phyloP scores from a whole-genome alignment of 2,113 vertebrate genomes.

The Dromas ardeola region DNA sequence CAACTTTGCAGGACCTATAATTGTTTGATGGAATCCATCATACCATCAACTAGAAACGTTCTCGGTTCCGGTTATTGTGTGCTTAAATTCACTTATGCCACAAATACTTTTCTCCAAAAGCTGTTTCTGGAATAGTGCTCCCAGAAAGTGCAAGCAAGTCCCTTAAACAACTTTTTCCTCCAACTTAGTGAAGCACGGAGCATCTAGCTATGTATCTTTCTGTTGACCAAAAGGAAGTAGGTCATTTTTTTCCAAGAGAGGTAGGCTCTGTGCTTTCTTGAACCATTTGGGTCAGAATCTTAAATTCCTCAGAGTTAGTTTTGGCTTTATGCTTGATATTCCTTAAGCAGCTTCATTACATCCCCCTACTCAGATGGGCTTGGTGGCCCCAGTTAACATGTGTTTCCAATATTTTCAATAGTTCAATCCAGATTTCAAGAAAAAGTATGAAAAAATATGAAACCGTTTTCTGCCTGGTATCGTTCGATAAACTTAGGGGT shows the following conservation, averaged over 20 bases:
- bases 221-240: neutral
- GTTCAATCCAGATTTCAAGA: neutral
- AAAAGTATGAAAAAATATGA: neutral
- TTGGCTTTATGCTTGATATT: neutral
- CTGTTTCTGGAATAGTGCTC: neutral
- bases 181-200: neutral
- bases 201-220: neutral
- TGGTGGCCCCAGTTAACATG: slow-evolving; percentile 1
- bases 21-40: neutral
- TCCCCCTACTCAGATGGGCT: neutral
- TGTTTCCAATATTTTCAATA: slow-evolving; percentile 50
- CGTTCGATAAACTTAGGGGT: neutral
- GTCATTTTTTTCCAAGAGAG: accelerated
- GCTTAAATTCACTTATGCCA: neutral
- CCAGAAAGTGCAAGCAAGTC: neutral
- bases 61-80: neutral
- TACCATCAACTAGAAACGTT: neutral
- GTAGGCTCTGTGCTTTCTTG: neutral
- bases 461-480: neutral
- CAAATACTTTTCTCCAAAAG: neutral
- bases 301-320: slow-evolving; percentile 2
- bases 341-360: slow-evolving; percentile 5
- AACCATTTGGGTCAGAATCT: neutral
- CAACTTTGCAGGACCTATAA: neutral
- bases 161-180: neutral